These are phyloP conservation scores for Forbesichthys agassizii DNA, from an alignment of 2,113 vertebrate species.

Conservation along the genomic window DNA sequence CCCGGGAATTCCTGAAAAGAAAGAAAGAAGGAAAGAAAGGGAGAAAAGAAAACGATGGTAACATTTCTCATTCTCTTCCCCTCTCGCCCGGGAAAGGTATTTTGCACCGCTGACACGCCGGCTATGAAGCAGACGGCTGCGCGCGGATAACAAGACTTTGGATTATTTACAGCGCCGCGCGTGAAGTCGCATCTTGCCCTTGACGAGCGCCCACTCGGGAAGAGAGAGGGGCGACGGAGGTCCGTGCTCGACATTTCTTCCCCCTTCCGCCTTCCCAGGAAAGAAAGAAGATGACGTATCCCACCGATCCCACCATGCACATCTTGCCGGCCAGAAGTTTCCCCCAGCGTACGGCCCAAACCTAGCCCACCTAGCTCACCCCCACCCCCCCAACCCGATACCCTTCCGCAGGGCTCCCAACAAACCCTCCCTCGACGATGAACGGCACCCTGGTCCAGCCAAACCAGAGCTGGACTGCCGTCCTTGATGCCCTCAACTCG, in stretches of 20 bases:
- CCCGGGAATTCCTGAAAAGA: conserved; percentile 45
- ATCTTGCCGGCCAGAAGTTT: not conserved
- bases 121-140: not conserved
- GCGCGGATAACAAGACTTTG: not conserved
- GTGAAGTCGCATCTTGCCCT: conserved; percentile 8
- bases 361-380: conserved; percentile 5
- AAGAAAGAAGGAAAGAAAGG: not conserved
- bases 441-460: conserved; percentile 86
- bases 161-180: not conserved
- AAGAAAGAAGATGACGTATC: conserved; percentile 17
- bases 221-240: not conserved
- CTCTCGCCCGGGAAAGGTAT: conserved; percentile 6
- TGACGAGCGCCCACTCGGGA: conserved; percentile 7
- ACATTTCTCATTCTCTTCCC: conserved; percentile 10
- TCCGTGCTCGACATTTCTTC: conserved; percentile 14
- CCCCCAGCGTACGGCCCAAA: conserved; percentile 14
- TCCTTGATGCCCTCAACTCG: conserved; percentile 78
- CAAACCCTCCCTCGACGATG: conserved; percentile 82
- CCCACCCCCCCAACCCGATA: not conserved
- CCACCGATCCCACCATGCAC: not conserved
- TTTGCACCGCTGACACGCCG: not conserved
- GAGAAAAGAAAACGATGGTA: not conserved
- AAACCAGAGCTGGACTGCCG: conserved; percentile 77
- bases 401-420: conserved; percentile 27
- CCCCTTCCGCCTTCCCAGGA: conserved; percentile 22